These are phyloP conservation scores for Mesorhabditis sp. DNA, from an alignment of 2,888 invertebrate species.

Conservation along the genomic window DNA sequence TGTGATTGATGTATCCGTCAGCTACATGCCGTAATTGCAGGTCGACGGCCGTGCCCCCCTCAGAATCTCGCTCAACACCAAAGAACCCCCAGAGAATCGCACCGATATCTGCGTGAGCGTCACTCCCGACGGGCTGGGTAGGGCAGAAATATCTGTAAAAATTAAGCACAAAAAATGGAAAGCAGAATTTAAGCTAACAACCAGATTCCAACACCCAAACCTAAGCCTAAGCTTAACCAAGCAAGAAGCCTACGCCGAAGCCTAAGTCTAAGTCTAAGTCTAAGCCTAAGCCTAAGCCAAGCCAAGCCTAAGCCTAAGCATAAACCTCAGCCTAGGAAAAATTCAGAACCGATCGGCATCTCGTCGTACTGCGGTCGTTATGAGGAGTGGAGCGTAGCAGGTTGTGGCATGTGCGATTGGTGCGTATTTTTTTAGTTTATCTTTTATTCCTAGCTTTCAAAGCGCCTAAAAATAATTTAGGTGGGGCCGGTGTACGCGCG, in stretches of 20 bases:
- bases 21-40: conserved; percentile 7
- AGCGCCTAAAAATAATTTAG: neutral
- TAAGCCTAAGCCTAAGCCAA: no score
- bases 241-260: no score
- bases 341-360: no score
- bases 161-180: no score
- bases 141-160: no score
- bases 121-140: conserved; percentile 7
- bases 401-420: conserved; percentile 23
- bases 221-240: no score
- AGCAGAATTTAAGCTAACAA: no score
- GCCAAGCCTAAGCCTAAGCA: no score
- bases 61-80: neutral
- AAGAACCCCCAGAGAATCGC: neutral
- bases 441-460: neutral
- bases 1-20: neutral
- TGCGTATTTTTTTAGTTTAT: conserved; percentile 11
- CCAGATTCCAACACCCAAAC: no score
- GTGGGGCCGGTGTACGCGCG: conserved; percentile 9
- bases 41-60: conserved; percentile 15
- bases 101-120: neutral
- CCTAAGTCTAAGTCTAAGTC: no score
- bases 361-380: neutral
- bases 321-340: no score
- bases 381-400: conserved; percentile 9